These are phyloP conservation scores for Drosophila emarginata DNA, from an alignment of 2,888 invertebrate genomes.

Conservation along the genomic window DNA sequence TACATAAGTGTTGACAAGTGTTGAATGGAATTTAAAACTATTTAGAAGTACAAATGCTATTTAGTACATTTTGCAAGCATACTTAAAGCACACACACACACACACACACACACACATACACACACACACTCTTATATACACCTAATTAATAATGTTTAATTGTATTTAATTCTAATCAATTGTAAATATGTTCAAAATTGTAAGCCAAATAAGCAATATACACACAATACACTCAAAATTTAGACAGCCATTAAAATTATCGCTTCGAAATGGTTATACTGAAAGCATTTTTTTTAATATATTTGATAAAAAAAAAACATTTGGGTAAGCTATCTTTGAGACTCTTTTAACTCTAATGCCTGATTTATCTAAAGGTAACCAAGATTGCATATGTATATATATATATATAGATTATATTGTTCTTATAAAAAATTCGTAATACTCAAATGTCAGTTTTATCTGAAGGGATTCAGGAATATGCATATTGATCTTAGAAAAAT, in stretches of 20 bases:
- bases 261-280: constrained; percentile 48
- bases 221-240: constrained; percentile 17
- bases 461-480: too few relatives aligned
- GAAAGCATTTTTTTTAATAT: constrained; percentile 35
- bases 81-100: constrained; percentile 47
- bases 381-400: too few relatives aligned
- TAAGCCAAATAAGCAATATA: constrained; percentile 61
- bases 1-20: constrained; percentile 62
- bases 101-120: constrained; percentile 27
- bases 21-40: constrained; percentile 20
- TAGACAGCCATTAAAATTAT: constrained; percentile 32
- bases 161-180: constrained; percentile 53
- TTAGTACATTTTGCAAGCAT: constrained; percentile 63
- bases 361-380: too few relatives aligned
- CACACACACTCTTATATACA: constrained; percentile 33
- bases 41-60: constrained; percentile 74
- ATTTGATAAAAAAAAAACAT: too few relatives aligned
- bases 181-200: constrained; percentile 66
- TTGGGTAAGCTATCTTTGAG: too few relatives aligned
- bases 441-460: too few relatives aligned
- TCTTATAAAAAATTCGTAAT: too few relatives aligned
- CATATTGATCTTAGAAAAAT: too few relatives aligned
- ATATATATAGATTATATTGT: too few relatives aligned
- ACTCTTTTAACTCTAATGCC: too few relatives aligned
- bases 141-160: constrained; percentile 51